Conservation (phyloP, 2,888 invertebrate genomes). For the Drosophila leonis region DNA sequence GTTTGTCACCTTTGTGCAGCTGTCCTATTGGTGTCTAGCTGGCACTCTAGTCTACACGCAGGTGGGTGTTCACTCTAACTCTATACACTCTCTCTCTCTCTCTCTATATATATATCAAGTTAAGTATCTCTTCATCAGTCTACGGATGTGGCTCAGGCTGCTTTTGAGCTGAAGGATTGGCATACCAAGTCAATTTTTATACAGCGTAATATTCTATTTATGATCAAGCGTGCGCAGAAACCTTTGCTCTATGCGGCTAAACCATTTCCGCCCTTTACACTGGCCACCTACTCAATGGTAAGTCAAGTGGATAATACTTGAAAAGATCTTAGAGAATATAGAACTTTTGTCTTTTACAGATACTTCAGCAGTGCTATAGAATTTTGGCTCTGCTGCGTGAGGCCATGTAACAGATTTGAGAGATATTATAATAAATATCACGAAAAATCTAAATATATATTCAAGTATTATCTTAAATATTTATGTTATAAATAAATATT, state of each 20-base stretch:
- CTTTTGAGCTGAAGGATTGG: constrained; percentile 76
- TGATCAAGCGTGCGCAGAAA: constrained; percentile 78
- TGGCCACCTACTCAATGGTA: constrained; percentile 80
- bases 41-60: constrained; percentile 74
- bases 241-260: constrained; percentile 73
- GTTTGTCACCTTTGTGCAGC: constrained; percentile 70
- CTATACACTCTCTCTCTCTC: background rate
- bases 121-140: constrained; percentile 60
- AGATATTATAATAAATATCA: background rate
- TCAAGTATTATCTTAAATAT: background rate
- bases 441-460: background rate
- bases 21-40: constrained; percentile 79
- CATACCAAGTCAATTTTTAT: constrained; percentile 56
- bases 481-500: background rate
- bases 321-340: background rate
- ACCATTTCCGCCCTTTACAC: constrained; percentile 75
- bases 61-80: constrained; percentile 53
- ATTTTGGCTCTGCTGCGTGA: constrained; percentile 70
- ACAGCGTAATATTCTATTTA: constrained; percentile 71
- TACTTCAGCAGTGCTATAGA: constrained; percentile 69
- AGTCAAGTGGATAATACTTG: constrained; percentile 7
- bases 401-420: constrained; percentile 50
- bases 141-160: constrained; percentile 75
- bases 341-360: constrained; percentile 60
- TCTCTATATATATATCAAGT: no score